These are phyloP conservation scores for Loris lydekkerianus DNA, from an alignment of 2,797 vertebrate genomes.

Conservation along the genomic window DNA sequence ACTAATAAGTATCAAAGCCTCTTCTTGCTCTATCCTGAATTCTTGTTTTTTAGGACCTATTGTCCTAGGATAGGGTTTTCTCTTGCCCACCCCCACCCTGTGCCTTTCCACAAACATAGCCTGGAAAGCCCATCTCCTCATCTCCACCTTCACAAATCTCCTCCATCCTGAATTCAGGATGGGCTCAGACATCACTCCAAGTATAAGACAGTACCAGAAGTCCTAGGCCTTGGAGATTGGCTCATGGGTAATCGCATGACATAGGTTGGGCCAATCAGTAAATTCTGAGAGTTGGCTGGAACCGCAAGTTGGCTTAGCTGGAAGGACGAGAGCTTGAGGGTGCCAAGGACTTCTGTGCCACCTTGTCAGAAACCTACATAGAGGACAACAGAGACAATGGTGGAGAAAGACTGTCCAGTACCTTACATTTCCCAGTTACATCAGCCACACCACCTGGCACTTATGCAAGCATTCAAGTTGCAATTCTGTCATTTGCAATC, in stretches of 20 bases:
- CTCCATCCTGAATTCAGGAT: not conserved
- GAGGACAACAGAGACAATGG: not conserved
- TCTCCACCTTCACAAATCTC: not conserved
- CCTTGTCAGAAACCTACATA: not conserved
- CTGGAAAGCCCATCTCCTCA: not conserved
- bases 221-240: not conserved
- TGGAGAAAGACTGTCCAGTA: not conserved
- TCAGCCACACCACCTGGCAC: not conserved
- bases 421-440: not conserved
- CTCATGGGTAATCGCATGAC: not conserved
- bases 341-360: not conserved
- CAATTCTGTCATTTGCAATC: not conserved
- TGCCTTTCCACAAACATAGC: not conserved
- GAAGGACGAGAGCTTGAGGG: not conserved
- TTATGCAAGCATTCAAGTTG: not conserved
- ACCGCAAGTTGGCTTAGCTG: not conserved
- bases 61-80: conserved; percentile 53
- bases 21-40: not conserved
- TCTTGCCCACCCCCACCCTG: not conserved
- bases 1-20: not conserved
- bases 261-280: not conserved
- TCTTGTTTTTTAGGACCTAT: conserved; percentile 52
- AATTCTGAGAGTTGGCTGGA: not conserved
- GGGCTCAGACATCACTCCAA: not conserved
- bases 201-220: not conserved